A percentile compares a stretch with the other conserved stretches of the same genome.
These are phyloP conservation scores for Solenodon paradoxus DNA, from an alignment of 2,113 vertebrate genomes.

Conservation along the genomic window DNA sequence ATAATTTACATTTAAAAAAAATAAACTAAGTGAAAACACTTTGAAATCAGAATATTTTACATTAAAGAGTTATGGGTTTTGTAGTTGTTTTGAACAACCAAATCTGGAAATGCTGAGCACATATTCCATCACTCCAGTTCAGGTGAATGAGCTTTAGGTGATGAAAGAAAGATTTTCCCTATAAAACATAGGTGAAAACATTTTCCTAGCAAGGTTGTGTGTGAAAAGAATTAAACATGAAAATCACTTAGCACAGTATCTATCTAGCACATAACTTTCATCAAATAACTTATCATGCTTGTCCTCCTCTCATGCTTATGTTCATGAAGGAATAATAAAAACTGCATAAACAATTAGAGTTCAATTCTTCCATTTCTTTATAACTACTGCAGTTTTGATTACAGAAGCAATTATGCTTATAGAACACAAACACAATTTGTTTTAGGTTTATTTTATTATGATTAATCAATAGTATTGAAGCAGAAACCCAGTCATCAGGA, in stretches of 20 bases:
- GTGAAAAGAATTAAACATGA: background rate
- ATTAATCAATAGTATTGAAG: background rate
- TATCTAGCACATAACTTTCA: background rate
- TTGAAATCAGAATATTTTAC: background rate
- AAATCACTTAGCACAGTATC: background rate
- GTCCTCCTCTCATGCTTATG: background rate
- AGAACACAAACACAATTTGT: background rate
- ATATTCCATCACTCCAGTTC: background rate
- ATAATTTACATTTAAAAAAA: background rate
- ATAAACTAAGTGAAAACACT: background rate
- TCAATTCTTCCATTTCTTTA: background rate
- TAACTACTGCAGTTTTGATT: background rate
- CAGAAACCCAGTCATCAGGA: background rate
- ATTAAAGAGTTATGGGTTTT: background rate
- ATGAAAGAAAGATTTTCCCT: background rate
- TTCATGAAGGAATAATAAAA: background rate
- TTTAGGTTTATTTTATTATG: background rate
- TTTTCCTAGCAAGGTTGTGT: background rate
- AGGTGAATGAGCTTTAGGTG: background rate
- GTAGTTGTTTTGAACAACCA: background rate
- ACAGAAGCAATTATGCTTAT: background rate
- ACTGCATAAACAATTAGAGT: background rate
- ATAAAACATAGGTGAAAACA: background rate
- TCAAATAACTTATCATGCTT: background rate
- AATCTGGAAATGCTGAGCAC: background rate